Base-by-base conservation (phyloP, 2,888 invertebrate species). In the Actias luna region DNA sequence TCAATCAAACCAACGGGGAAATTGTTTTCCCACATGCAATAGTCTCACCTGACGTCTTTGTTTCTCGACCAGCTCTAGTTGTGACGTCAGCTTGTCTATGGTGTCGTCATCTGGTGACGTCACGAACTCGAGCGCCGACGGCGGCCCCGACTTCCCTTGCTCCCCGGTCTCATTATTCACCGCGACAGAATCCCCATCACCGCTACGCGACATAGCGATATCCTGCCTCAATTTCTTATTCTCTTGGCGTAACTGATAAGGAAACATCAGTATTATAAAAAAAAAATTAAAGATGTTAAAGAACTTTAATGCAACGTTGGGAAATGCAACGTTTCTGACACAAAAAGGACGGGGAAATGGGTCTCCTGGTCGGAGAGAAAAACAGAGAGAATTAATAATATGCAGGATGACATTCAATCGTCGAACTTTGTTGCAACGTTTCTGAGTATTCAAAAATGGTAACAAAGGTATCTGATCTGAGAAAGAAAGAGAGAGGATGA, bases 71-170 rank as follows among this genome's bases (percentile, higher is more conserved):
- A 93, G 77, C 58, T 87, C 90, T 52, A 93, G 70, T 67, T 93
- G 93, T 1, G 87, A 79, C 0, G 91, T 89, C 33, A 93, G 71
- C 62, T 89, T 89, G 65, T 93, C 83, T 14, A 93, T 82, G 14
- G 87, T 91, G 68, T 92, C 91, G 63, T 92, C 92, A 10, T 92
- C 91, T 0, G 90, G 91, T 63, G 89, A 89, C 65, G 89, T 83
- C 68, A 91, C 91, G 68, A 92, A 93, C 88, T 92, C 92, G 22
- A 90, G 67, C 1, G 82, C 85, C 0, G 89, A 88, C 4, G 84
- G 77, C 0, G 86, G 85, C 0, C 87, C 65, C 5, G 68, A 66
- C 61, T 77, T 72, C 5, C 63, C 64, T 29, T 62, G 63, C 55
- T 74, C 82, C 2, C 77, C 76, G 0, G 78, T 74, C 58, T 80